Evolutionary conservation across 1,140 invertebrate species (phyloP), one percentile per base, ranked within the genome.

Genomic region (Pseudobourletiella spinata): DNA sequence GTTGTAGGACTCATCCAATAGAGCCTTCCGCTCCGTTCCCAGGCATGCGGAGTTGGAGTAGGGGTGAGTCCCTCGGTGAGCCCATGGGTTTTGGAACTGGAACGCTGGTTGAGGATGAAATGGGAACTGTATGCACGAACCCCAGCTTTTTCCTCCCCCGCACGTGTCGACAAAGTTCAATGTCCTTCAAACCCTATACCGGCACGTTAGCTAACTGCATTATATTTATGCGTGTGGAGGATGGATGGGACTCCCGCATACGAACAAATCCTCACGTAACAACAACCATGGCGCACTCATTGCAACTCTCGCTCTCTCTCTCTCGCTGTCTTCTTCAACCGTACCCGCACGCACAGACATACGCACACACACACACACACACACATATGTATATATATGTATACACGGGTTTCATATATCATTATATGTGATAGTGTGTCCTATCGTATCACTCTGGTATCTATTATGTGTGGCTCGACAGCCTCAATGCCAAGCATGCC

Each of bases 91-190:
- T n/a, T n/a, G n/a, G n/a, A n/a, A n/a, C n/a, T n/a, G n/a, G n/a
- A n/a, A n/a, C n/a, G n/a, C n/a, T n/a, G n/a, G n/a, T n/a, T n/a
- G n/a, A n/a, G n/a, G n/a, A n/a, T n/a, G n/a, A n/a, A n/a, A n/a
- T n/a, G n/a, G n/a, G n/a, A n/a, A n/a, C n/a, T n/a, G n/a, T n/a
- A n/a, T n/a, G n/a, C n/a, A n/a, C n/a, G n/a, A n/a, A n/a, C n/a
- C n/a, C n/a, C n/a, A n/a, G n/a, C n/a, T n/a, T 46, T 39, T 61
- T 65, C 58, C 64, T 62, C 64, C 64, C 64, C 64, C 64, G 64
- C 64, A 66, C 64, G 64, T 66, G 64, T 61, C 60, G 64, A 54
- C 54, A 61, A 52, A 66, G 64, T 66, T 66, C 64, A 66, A 66
- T 58, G 64, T 61, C 64, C 64, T 57, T 60, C 32, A 20, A 43